These are phyloP conservation scores for Lindbergichthys nudifrons DNA, from an alignment of 2,797 vertebrate species.

Conservation along the genomic window DNA sequence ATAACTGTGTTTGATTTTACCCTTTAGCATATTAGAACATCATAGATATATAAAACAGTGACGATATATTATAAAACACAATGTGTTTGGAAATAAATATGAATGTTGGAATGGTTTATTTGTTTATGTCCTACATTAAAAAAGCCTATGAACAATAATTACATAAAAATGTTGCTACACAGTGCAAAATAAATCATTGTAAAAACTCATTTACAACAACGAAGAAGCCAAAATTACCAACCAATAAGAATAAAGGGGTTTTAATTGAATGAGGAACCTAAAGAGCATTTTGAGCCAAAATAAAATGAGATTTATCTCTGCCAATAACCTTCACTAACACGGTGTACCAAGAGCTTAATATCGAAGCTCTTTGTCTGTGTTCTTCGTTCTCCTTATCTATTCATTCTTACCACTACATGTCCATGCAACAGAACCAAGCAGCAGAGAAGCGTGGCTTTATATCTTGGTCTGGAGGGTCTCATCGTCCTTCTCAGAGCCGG, in stretches of 20 bases:
- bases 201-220: constrained; percentile 32
- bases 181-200: constrained; percentile 57
- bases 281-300: not conserved
- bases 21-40: constrained; percentile 12
- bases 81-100: constrained; percentile 65
- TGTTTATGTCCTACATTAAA: constrained; percentile 21
- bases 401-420: constrained; percentile 14
- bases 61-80: constrained; percentile 61
- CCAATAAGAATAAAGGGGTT: constrained; percentile 26
- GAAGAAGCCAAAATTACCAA: constrained; percentile 26
- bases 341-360: constrained; percentile 22
- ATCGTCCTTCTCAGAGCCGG: constrained; percentile 32
- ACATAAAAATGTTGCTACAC: constrained; percentile 32
- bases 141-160: constrained; percentile 26
- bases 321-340: constrained; percentile 23
- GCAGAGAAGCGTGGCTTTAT: constrained; percentile 33
- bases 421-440: constrained; percentile 29
- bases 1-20: constrained; percentile 5
- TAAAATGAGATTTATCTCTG: constrained; percentile 10
- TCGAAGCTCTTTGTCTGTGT: constrained; percentile 6
- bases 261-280: constrained; percentile 14
- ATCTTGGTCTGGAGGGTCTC: constrained; percentile 55
- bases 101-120: constrained; percentile 53
- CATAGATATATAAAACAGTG: constrained; percentile 6
- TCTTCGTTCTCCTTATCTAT: constrained; percentile 15